phyloP scores from a whole-genome alignment of 2,888 invertebrate genomes.

The Cepaea hortensis region DNA sequence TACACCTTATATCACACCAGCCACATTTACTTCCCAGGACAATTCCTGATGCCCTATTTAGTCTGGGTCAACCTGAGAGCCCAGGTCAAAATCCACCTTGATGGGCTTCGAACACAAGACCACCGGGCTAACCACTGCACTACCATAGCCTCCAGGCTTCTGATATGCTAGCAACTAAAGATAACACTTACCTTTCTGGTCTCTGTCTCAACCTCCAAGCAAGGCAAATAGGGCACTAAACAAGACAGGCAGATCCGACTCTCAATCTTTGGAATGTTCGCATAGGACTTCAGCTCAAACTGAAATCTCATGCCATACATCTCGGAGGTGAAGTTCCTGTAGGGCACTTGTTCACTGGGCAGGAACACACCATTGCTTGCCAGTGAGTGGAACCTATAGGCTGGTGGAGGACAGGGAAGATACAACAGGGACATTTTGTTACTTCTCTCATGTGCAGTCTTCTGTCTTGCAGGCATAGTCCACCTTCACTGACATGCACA shows the following conservation, averaged over 20 bases:
- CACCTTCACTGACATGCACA: no score
- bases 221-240: constrained; percentile 58
- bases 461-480: no score
- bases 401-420: constrained; percentile 42
- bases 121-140: no score
- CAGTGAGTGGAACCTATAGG: constrained; percentile 68
- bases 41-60: no score
- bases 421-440: background rate
- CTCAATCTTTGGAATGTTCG: constrained; percentile 63
- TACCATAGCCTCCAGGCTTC: background rate
- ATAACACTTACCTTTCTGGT: constrained; percentile 26
- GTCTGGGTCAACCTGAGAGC: no score
- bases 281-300: constrained; percentile 61
- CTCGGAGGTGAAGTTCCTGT: constrained; percentile 62
- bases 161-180: background rate
- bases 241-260: constrained; percentile 61
- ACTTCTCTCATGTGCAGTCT: no score
- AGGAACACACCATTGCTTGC: constrained; percentile 51
- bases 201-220: constrained; percentile 18
- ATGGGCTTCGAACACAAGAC: no score
- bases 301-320: constrained; percentile 60
- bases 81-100: no score
- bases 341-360: constrained; percentile 55
- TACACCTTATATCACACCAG: no score
- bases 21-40: no score